Base-by-base conservation (phyloP, 2,888 invertebrate genomes). In the Hemicrepidius hirtus region DNA sequence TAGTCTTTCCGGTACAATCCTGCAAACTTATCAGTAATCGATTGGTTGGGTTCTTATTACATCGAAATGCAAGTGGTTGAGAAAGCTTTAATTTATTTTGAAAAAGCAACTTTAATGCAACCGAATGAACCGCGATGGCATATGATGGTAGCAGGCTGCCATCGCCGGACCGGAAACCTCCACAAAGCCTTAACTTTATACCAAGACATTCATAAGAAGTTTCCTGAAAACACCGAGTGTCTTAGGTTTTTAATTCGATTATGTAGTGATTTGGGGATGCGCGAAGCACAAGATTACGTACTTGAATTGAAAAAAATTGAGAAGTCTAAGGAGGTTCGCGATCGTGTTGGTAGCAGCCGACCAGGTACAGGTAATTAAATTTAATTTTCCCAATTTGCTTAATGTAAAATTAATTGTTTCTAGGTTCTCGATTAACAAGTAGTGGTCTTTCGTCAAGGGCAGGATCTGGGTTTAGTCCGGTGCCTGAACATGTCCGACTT, bases 191-290 rank as follows among this genome's bases (percentile, higher is more conserved):
- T 97, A 18, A 89, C 92, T 6, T 90, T 94, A 0, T 97, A 97
- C 86, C 95, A 95, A 86, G 91, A 92, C 78, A 93, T 98, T 81
- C 95, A 98, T 83, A 89, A 91, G 18, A 91, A 92, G 78, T 99
- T 99, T 85, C 99, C 99, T 0, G 97, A 98, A 75, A 98, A 98
- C 85, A 90, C 95, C 0, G 97, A 97, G 83, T 98, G 98, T 87
- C 87, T 98, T 64, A 94, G 95, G 86, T 92, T 96, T 84, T 89
- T 98, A 81, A 94, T 97, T n/a, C 91, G 96, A 78, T 86, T 98
- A 60, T 95, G 96, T 82, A 94, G 93, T 37, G 97, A 97, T 83
- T 90, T 98, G 81, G 98, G 98, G 0, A 90, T 98, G 82, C 91
- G 94, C 41, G 98, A 99, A 83, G 94, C 96, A 0, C 93, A 94